Evolutionary conservation across 2,888 invertebrate species (phyloP).

Genomic region (Saturnia japonica): DNA sequence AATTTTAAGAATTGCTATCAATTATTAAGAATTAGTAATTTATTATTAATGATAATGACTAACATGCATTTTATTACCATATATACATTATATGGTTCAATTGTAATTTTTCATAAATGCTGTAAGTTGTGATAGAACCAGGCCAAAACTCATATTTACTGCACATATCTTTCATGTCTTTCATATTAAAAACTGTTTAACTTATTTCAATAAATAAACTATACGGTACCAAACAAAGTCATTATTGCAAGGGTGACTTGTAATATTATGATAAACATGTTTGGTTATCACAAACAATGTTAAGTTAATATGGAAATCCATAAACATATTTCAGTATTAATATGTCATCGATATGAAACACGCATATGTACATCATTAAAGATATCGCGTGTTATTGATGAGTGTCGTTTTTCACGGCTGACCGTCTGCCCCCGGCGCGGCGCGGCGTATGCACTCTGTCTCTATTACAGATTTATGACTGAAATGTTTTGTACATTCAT

Average conservation of each 20-base stretch:
- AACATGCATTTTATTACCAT: neutral
- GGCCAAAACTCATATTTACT: too few relatives aligned
- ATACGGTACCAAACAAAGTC: neutral
- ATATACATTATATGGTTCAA: too few relatives aligned
- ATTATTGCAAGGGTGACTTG: neutral
- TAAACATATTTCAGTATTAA: conserved; percentile 38
- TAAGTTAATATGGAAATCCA: neutral
- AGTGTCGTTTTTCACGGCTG: conserved; percentile 60
- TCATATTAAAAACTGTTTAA: too few relatives aligned
- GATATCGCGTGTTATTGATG: conserved; percentile 63
- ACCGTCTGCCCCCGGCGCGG: conserved; percentile 43
- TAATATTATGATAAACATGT: neutral
- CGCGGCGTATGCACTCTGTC: conserved; percentile 48
- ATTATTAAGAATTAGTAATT: neutral
- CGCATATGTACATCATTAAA: conserved; percentile 37
- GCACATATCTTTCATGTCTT: too few relatives aligned
- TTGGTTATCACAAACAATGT: neutral
- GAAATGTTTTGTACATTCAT: conserved; percentile 16
- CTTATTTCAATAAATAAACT: too few relatives aligned
- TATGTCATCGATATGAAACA: conserved; percentile 49
- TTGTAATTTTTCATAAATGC: too few relatives aligned
- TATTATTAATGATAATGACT: too few relatives aligned
- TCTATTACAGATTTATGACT: conserved; percentile 42
- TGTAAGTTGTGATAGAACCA: too few relatives aligned
- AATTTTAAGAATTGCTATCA: neutral